These are phyloP conservation scores for Tachina fera DNA, from an alignment of 2,888 invertebrate species.

Conservation along the genomic window DNA sequence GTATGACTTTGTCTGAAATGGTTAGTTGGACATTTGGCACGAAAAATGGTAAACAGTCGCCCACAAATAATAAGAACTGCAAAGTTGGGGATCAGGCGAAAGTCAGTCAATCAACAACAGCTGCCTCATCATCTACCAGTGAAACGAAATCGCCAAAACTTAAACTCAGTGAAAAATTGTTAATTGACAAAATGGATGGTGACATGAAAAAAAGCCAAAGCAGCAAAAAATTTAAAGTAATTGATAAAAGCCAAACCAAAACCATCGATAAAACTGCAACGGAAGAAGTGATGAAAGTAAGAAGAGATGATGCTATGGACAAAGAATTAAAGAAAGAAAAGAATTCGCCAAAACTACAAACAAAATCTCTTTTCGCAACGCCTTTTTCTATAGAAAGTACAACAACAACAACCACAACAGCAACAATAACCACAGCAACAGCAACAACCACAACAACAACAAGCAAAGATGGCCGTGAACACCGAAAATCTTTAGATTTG, in stretches of 20 bases:
- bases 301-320: constrained; percentile 46
- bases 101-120: constrained; percentile 34
- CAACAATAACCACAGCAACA: no score
- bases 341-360: constrained; percentile 26
- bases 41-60: constrained; percentile 50
- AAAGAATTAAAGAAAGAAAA: constrained; percentile 60
- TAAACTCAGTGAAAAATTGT: constrained; percentile 70
- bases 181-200: constrained; percentile 67
- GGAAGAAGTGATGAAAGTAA: constrained; percentile 53
- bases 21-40: constrained; percentile 69
- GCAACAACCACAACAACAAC: background rate
- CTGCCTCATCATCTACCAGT: background rate
- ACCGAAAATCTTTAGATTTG: constrained; percentile 35
- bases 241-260: constrained; percentile 57
- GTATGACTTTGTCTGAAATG: constrained; percentile 66
- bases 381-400: background rate
- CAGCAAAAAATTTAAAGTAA: constrained; percentile 46
- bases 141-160: constrained; percentile 58
- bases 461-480: constrained; percentile 35
- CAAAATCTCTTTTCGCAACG: constrained; percentile 62
- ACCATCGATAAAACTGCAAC: constrained; percentile 16
- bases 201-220: constrained; percentile 59
- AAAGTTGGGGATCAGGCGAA: constrained; percentile 66
- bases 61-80: constrained; percentile 57
- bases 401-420: background rate